Percentiles rank a stretch among this genome's conserved stretches.
Conservation (phyloP, 2,888 invertebrate species). For the Beris morrisii region DNA sequence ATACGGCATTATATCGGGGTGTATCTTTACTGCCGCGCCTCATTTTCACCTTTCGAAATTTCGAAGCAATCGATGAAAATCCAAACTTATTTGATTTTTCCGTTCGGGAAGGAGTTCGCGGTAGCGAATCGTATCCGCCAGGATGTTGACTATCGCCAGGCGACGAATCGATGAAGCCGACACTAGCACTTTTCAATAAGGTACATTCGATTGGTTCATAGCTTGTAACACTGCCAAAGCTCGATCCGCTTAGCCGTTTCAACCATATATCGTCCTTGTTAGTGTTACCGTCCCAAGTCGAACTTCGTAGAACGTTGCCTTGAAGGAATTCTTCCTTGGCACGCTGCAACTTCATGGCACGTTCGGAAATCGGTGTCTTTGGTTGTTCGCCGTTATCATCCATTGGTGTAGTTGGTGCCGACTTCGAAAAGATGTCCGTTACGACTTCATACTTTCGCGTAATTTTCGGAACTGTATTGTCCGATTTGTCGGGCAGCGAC, state of each 20-base stretch:
- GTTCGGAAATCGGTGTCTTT: slow-evolving; percentile 53
- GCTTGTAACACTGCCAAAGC: slow-evolving; percentile 65
- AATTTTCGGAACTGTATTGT: slow-evolving; percentile 52
- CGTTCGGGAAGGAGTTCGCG: slow-evolving; percentile 53
- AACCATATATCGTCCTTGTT: slow-evolving; percentile 33
- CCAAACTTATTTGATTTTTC: slow-evolving; percentile 56
- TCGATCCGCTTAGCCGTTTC: slow-evolving; percentile 62
- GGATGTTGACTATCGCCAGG: slow-evolving; percentile 47
- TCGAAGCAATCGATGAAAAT: slow-evolving; percentile 63
- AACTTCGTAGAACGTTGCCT: slow-evolving; percentile 44
- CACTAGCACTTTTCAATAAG: slow-evolving; percentile 73
- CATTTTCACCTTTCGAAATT: slow-evolving; percentile 62
- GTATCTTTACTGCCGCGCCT: slow-evolving; percentile 46
- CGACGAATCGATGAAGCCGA: slow-evolving; percentile 67
- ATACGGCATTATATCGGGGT: slow-evolving; percentile 63
- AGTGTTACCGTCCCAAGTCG: slow-evolving; percentile 30
- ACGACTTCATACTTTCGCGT: slow-evolving; percentile 49
- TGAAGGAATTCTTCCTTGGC: slow-evolving; percentile 75
- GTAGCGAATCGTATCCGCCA: slow-evolving; percentile 60
- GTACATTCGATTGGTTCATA: slow-evolving; percentile 53
- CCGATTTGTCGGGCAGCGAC: slow-evolving; percentile 47
- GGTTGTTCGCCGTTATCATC: slow-evolving; percentile 44
- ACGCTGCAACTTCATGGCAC: slow-evolving; percentile 65
- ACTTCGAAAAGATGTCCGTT: slow-evolving; percentile 35
- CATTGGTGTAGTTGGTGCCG: slow-evolving; percentile 44